Evolutionary conservation across 2,888 invertebrate genomes (phyloP), one percentile per base, ranked within the genome.

Genomic region (Terebella lapidaria): DNA sequence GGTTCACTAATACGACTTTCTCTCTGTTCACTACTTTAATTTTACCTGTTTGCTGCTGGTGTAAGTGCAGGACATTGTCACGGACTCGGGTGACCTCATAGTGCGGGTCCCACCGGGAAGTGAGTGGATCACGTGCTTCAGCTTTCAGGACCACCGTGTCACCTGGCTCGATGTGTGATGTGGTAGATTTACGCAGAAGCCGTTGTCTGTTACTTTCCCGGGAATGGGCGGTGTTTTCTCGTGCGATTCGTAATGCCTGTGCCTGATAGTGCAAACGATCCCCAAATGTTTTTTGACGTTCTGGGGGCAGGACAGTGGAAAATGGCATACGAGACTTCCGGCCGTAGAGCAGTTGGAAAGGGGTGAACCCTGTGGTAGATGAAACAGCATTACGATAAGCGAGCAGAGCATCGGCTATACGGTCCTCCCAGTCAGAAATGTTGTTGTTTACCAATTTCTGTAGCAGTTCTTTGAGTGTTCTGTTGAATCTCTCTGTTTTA

Each of bases 31-130:
- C 45, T 18, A 5, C 26, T 4, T n/a, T 4, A 22, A 22, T 47
- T 47, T 56, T 56, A 3, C 56, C 56, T 15, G 46, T 56, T 10
- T 18, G 24, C 24, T 56, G 56, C 4, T 56, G 46, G 3, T 47
- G 45, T n/a, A 56, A 4, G 25, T 26, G 26, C 4, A 22, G 5
- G 26, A 47, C 47, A 3, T 22, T 4, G 18, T 47, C 56, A 3
- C 56, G 25, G 22, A 24, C 29, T 4, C 47, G 5, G 3, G 26
- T 56, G 4, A 56, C 56, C 22, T 56, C 56, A 18, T 24, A 47
- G 18, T 56, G 56, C n/a, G 56, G 45, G 27, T 56, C 56, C 56
- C 56, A 56, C 5, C 56, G 4, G 18, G n/a, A n/a, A 4, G 56
- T 56, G 4, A 47, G 27, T 5, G 56, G 45, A 5, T 47, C 3